These are phyloP conservation scores for Monopis laevigella DNA, from an alignment of 2,888 invertebrate species.

Conservation along the genomic window DNA sequence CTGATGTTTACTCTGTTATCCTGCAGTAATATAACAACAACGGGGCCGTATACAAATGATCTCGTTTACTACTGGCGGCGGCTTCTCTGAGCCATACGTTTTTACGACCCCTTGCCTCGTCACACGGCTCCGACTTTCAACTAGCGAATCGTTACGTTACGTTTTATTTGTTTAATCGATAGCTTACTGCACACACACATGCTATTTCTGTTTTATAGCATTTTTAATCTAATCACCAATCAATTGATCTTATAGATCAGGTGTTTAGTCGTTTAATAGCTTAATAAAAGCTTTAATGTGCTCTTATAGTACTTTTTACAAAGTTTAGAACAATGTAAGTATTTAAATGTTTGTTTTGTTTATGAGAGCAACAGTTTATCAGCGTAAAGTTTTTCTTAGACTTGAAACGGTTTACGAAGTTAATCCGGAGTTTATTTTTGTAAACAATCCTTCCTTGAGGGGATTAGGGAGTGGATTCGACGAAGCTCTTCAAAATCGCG, in stretches of 20 bases:
- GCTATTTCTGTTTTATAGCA: constrained; percentile 53
- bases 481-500: constrained; percentile 52
- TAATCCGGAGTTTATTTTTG: constrained; percentile 33
- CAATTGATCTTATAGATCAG: constrained; percentile 45
- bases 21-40: constrained; percentile 59
- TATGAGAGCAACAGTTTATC: too few species aligned
- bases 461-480: constrained; percentile 48
- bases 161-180: constrained; percentile 67
- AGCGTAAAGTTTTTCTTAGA: constrained; percentile 37
- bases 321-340: too few species aligned
- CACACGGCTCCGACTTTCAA: constrained; percentile 60
- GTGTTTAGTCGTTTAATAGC: constrained; percentile 56
- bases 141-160: constrained; percentile 50
- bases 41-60: constrained; percentile 60
- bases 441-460: constrained; percentile 39
- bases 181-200: constrained; percentile 50
- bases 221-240: constrained; percentile 48
- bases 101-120: constrained; percentile 56
- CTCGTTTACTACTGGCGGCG: constrained; percentile 60
- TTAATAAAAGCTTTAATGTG: constrained; percentile 56
- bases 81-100: constrained; percentile 62
- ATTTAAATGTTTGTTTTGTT: too few species aligned
- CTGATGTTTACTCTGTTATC: constrained; percentile 40
- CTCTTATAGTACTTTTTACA: constrained; percentile 41
- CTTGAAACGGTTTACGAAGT: constrained; percentile 40